Conservation (phyloP, 2,113 vertebrate genomes). For the Gobius niger region DNA sequence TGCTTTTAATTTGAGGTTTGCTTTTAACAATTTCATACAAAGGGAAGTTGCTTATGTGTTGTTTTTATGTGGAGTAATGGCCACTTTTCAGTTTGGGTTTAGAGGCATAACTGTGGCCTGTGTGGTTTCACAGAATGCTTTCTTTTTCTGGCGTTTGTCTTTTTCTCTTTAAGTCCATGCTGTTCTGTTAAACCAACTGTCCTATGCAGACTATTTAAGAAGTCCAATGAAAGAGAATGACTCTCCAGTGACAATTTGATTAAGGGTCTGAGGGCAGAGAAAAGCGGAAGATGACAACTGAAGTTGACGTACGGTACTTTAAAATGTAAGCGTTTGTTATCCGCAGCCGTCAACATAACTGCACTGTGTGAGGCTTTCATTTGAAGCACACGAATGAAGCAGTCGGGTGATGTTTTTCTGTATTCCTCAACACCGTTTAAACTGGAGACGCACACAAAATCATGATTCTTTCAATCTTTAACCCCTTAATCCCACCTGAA, state of each 20-base stretch:
- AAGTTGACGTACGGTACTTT: not conserved
- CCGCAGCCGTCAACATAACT: not conserved
- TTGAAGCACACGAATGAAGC: not conserved
- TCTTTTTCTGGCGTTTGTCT: not conserved
- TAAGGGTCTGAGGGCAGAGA: not conserved
- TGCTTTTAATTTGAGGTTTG: slow-evolving; percentile 6
- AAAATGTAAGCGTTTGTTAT: not conserved
- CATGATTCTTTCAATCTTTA: too few species aligned
- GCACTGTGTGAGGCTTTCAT: not conserved
- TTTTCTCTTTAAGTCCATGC: not conserved
- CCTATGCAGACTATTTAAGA: not conserved
- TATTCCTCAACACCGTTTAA: not conserved
- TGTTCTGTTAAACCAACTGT: not conserved
- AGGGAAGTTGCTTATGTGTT: not conserved
- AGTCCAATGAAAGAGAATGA: not conserved
- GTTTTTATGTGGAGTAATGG: slow-evolving; percentile 7
- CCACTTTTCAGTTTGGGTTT: slow-evolving; percentile 3
- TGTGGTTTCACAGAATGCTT: not conserved
- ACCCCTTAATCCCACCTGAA: too few species aligned
- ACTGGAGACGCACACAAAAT: too few species aligned
- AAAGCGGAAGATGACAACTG: not conserved
- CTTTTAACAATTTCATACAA: slow-evolving; percentile 1
- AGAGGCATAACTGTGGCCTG: slow-evolving; percentile 1
- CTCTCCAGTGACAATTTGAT: not conserved
- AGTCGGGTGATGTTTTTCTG: not conserved